Conservation (phyloP, 2,113 vertebrate species). For the Aldabrachelys gigantea region DNA sequence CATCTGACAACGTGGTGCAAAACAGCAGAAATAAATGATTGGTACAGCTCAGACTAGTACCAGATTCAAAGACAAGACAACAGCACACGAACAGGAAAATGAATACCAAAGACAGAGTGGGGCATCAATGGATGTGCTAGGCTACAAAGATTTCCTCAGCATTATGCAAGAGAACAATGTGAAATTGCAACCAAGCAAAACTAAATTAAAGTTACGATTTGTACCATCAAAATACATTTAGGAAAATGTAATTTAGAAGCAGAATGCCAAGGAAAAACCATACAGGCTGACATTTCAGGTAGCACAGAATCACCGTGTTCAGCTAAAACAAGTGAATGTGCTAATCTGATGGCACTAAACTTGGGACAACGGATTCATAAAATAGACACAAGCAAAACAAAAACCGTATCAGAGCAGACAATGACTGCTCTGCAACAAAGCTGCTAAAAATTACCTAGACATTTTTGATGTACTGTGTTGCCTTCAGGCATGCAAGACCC, state of each 20-base stretch:
- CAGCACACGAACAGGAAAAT: fast-evolving
- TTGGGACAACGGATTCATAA: fast-evolving
- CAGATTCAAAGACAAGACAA: background rate
- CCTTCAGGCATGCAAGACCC: background rate
- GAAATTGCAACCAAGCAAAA: background rate
- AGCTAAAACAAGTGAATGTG: background rate
- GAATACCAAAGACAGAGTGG: background rate
- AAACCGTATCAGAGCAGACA: background rate
- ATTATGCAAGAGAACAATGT: background rate
- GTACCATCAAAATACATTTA: conserved; percentile 21
- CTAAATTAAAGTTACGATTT: background rate
- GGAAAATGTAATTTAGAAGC: background rate
- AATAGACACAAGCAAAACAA: background rate
- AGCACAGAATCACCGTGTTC: background rate
- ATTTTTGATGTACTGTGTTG: fast-evolving
- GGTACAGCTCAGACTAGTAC: background rate
- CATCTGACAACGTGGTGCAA: conserved; percentile 22
- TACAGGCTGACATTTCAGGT: background rate
- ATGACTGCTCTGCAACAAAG: fast-evolving
- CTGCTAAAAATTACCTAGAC: background rate
- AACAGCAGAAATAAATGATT: background rate
- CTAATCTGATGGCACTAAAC: background rate
- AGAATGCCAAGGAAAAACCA: background rate
- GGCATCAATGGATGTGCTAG: background rate
- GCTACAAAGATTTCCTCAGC: background rate